These are phyloP conservation scores for Paracanthobrama guichenoti DNA, from an alignment of 2,113 vertebrate species.

Conservation along the genomic window DNA sequence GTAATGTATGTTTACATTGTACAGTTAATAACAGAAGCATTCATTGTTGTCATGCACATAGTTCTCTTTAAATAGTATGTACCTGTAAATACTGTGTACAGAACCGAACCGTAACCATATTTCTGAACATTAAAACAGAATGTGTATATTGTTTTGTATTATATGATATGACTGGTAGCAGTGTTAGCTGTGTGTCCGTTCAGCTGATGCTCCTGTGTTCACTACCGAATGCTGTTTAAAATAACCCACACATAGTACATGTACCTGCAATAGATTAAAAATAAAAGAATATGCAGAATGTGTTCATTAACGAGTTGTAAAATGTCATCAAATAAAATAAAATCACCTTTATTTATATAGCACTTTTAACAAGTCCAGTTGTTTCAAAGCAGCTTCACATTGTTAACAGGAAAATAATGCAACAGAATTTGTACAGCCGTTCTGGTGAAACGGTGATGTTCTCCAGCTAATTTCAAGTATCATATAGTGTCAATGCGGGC, in stretches of 20 bases:
- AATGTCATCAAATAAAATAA: no score
- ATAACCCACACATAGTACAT: background rate
- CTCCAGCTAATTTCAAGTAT: no score
- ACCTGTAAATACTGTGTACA: background rate
- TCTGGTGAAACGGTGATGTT: no score
- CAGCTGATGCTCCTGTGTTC: background rate
- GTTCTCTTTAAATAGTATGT: background rate
- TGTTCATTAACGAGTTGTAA: background rate
- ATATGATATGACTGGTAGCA: no score
- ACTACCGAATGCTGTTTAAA: background rate
- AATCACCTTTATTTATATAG: no score
- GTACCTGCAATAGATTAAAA: background rate
- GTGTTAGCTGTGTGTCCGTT: background rate
- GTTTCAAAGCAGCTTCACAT: no score
- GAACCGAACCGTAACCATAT: background rate
- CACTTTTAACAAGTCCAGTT: no score
- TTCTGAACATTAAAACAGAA: background rate
- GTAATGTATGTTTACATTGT: background rate
- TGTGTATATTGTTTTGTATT: background rate
- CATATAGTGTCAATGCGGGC: no score
- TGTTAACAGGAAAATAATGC: no score
- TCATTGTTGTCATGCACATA: background rate
- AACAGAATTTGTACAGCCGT: no score
- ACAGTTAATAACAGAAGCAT: no score
- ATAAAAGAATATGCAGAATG: background rate